Base-by-base conservation (phyloP, 2,888 invertebrate genomes). In the Alsophila aescularia region DNA sequence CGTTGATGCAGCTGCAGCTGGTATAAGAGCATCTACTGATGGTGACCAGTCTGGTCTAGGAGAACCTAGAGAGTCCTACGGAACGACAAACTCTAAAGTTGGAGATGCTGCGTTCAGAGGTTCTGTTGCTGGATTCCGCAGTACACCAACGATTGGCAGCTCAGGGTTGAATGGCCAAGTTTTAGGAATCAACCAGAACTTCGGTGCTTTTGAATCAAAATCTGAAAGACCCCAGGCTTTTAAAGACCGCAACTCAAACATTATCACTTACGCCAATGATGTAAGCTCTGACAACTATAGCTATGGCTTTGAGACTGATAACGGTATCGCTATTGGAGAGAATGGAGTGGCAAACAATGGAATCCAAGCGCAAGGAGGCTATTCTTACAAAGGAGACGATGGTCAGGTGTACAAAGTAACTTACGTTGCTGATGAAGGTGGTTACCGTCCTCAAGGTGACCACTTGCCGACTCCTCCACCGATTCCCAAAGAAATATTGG, bases 401-500 rank as follows among this genome's bases (percentile, higher is more conserved):
- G 90, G 88, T 0, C 78, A 87, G 63, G 75, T 81, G 7, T 88
- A 90, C 62, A 84, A 79, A 69, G 81, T 89, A 27, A 79, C 82
- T 4, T 90, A 90, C 56, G 86, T 84, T 0, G 90, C 90, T 45
- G 88, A 83, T 54, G 77, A 86, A 57, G 78, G 67, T 21, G 90
- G 90, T 0, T 89, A 83, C 47, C 79, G 77, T 59, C 85, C 90
- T 0, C 73, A 70, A 21, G 90, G 89, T 7, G 79, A 74, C 21
- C 89, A 89, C 68, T 63, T 90, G 37, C 90, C 90, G 0, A 88
- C 87, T 1, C 82, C 89, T 0, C 88, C 84, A 1, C 88, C 90
- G 0, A 85, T 87, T 35, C 87, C 90, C 0, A 72, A 69, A 6
- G 88, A 83, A 31, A 89, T 88, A n/a, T 57, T 85, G 61, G 79